phyloP scores from a whole-genome alignment of 2,113 vertebrate species.

The Pedetes capensis region DNA sequence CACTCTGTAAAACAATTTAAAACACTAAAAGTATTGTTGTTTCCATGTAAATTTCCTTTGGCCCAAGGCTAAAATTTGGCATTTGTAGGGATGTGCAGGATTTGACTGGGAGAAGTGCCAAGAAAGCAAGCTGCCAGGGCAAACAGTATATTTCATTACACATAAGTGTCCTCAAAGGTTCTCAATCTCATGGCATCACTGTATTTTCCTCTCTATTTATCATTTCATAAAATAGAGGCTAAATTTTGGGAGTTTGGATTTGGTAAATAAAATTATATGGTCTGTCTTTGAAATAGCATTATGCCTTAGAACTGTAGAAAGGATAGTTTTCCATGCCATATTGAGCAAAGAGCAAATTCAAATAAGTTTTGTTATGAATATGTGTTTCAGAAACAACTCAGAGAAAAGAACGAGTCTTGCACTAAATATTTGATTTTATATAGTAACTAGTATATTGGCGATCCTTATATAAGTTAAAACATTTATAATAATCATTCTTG shows the following conservation, averaged over 20 bases:
- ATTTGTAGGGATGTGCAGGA: neutral
- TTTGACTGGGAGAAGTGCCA: neutral
- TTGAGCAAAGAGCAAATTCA: neutral
- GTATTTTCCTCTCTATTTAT: neutral
- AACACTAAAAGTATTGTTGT: neutral
- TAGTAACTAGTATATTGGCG: neutral
- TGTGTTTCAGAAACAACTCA: neutral
- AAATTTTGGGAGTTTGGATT: neutral
- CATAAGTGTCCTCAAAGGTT: neutral
- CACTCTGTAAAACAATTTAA: neutral
- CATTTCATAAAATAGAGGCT: neutral
- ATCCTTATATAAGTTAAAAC: neutral
- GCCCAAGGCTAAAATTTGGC: neutral
- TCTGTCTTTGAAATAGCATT: neutral
- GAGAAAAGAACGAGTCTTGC: neutral
- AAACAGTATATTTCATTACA: neutral
- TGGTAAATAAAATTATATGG: neutral
- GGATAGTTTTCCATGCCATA: neutral
- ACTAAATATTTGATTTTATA: neutral
- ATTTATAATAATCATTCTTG: neutral
- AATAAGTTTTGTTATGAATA: neutral
- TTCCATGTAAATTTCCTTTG: conserved; percentile 25
- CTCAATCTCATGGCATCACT: neutral
- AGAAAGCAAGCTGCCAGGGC: neutral
- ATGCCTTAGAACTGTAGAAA: neutral